Conservation (phyloP, 2,797 vertebrate genomes). For the Onychomys torridus region DNA sequence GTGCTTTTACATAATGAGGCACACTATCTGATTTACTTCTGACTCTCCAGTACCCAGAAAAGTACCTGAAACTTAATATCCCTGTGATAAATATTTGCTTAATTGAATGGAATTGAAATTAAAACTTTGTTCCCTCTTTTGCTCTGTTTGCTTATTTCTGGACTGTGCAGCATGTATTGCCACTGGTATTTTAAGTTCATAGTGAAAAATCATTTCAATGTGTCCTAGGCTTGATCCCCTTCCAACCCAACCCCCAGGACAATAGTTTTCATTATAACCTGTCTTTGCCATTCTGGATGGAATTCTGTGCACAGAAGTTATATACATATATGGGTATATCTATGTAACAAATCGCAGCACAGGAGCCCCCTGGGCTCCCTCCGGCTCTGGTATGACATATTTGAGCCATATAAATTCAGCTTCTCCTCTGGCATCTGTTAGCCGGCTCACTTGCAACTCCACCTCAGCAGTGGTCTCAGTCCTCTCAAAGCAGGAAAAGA, state of each 20-base stretch:
- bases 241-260: conserved; percentile 77
- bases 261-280: conserved; percentile 82
- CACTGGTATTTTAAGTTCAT: conserved; percentile 78
- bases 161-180: conserved; percentile 64
- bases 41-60: conserved; percentile 52
- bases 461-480: conserved; percentile 83
- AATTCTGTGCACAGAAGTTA: conserved; percentile 82
- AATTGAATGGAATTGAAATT: conserved; percentile 75
- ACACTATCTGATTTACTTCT: conserved; percentile 55
- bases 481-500: conserved; percentile 71
- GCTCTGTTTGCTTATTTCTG: conserved; percentile 77
- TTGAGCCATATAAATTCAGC: conserved; percentile 79
- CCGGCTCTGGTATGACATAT: conserved; percentile 74
- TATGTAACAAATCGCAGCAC: conserved; percentile 75
- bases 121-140: conserved; percentile 54
- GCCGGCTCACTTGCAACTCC: conserved; percentile 79
- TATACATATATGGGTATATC: conserved; percentile 81
- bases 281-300: conserved; percentile 80
- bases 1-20: conserved; percentile 27
- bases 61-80: conserved; percentile 63
- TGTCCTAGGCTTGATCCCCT: conserved; percentile 74
- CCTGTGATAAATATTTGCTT: conserved; percentile 70
- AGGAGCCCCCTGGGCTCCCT: conserved; percentile 67
- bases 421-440: conserved; percentile 81
- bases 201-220: conserved; percentile 81